These are phyloP conservation scores for Metallyticus violacea DNA, from an alignment of 2,888 invertebrate species.

Conservation along the genomic window DNA sequence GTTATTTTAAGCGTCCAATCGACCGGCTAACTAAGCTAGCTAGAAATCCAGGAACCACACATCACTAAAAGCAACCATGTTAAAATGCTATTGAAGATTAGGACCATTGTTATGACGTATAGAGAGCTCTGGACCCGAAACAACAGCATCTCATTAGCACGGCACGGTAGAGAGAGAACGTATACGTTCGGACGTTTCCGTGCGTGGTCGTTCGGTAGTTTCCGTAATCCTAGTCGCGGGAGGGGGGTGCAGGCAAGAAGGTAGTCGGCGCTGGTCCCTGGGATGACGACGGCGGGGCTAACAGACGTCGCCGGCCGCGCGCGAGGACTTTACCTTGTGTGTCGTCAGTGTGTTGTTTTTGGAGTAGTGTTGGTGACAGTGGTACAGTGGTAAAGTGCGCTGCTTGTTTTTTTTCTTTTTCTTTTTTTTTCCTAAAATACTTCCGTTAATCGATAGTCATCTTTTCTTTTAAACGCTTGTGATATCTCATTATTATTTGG, in stretches of 20 bases:
- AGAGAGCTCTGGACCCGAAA: neutral
- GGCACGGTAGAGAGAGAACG: too few relatives aligned
- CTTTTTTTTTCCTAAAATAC: neutral
- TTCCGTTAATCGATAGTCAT: too few relatives aligned
- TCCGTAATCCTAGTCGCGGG: neutral
- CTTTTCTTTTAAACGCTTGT: neutral
- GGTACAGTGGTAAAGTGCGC: neutral
- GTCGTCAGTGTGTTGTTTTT: neutral
- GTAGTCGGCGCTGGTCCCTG: neutral
- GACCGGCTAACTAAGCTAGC: too few relatives aligned
- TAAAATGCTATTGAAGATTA: neutral
- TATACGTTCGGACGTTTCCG: neutral
- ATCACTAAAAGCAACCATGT: neutral
- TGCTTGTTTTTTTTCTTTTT: neutral
- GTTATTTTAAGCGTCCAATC: neutral
- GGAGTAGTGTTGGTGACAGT: neutral
- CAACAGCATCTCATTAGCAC: constrained; percentile 10
- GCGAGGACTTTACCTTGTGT: neutral
- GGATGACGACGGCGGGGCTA: neutral
- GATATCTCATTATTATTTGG: neutral
- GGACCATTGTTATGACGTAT: neutral
- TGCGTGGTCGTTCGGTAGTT: neutral
- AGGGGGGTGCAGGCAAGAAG: neutral
- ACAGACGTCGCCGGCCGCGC: neutral
- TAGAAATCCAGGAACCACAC: neutral